These are phyloP conservation scores for Antheraea mylitta DNA, from an alignment of 1,140 invertebrate species.

Conservation along the genomic window DNA sequence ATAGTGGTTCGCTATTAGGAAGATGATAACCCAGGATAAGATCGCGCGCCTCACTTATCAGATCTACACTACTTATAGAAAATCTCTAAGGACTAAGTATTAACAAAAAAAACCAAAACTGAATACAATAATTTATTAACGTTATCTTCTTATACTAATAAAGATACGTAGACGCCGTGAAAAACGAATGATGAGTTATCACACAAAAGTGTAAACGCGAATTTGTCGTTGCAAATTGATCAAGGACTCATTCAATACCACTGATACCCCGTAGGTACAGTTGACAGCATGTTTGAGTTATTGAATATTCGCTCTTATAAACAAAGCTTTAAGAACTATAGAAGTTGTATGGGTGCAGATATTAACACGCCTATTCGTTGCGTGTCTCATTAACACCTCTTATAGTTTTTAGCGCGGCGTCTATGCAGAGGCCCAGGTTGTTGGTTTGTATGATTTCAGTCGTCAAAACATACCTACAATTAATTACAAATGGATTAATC, in stretches of 20 bases:
- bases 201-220: neutral
- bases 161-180: too few species aligned
- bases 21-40: too few species aligned
- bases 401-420: slow-evolving; percentile 36
- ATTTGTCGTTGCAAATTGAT: slow-evolving; percentile 20
- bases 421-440: slow-evolving; percentile 26
- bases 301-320: neutral
- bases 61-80: too few species aligned
- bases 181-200: too few species aligned
- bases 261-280: neutral
- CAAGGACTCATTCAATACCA: slow-evolving; percentile 8
- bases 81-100: too few species aligned
- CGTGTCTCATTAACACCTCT: slow-evolving; percentile 43
- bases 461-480: slow-evolving; percentile 30
- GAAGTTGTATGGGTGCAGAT: neutral
- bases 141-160: too few species aligned
- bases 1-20: too few species aligned
- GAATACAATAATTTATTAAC: too few species aligned
- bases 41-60: too few species aligned
- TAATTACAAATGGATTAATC: neutral
- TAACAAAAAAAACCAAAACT: too few species aligned
- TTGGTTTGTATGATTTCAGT: slow-evolving; percentile 23
- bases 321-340: neutral
- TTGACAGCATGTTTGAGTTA: neutral
- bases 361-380: slow-evolving; percentile 28